Evolutionary conservation across 1,140 invertebrate species (phyloP).

Genomic region (Drosophila prosaltans): DNA sequence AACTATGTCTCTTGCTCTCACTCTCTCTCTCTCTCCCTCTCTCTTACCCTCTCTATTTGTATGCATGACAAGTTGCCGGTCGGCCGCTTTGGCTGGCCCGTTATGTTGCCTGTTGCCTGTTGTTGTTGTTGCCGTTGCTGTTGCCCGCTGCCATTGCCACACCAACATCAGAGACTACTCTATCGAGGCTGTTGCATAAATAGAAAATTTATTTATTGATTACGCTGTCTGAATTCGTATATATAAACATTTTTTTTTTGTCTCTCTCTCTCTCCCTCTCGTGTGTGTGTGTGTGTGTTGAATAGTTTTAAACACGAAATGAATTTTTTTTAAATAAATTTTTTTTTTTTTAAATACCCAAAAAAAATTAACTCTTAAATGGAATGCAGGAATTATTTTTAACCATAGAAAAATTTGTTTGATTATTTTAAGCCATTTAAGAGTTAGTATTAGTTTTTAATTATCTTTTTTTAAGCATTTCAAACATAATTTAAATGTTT

Average conservation of each 20-base stretch:
- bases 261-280: too few relatives aligned
- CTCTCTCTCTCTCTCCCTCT: conserved; percentile 23
- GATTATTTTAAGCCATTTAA: too few relatives aligned
- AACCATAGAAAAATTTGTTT: conserved; percentile 2
- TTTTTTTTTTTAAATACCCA: neutral
- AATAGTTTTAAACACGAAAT: conserved; percentile 31
- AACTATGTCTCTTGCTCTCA: conserved; percentile 23
- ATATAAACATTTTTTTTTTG: conserved; percentile 36
- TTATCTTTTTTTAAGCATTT: too few relatives aligned
- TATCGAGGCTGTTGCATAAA: conserved; percentile 70
- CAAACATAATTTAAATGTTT: too few relatives aligned
- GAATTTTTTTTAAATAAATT: conserved; percentile 19
- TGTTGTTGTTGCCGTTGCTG: conserved; percentile 23
- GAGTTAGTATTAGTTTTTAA: too few relatives aligned
- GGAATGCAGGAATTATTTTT: neutral
- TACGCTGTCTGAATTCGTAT: conserved; percentile 69
- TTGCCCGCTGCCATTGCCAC: conserved; percentile 29
- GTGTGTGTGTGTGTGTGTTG: neutral
- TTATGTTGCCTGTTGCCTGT: conserved; percentile 58
- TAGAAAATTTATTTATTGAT: conserved; percentile 79
- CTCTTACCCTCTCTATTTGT: conserved; percentile 33
- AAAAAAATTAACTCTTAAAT: neutral
- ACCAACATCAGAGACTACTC: conserved; percentile 24
- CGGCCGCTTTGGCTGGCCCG: conserved; percentile 49
- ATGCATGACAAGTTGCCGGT: conserved; percentile 71